Conservation (phyloP, 2,888 invertebrate species). For the Tachina fera region DNA sequence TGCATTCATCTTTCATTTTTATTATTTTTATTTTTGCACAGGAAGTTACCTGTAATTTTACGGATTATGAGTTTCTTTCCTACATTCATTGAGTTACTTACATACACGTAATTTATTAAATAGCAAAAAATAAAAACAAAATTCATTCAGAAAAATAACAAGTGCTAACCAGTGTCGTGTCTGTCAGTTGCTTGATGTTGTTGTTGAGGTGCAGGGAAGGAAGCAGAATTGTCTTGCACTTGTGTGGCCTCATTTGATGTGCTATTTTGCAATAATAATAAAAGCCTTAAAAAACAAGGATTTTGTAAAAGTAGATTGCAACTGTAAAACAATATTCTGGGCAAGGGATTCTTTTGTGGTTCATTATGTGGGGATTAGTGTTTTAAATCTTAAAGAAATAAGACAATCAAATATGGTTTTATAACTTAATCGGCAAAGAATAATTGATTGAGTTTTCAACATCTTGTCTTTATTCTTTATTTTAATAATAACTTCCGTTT, state of each 20-base stretch:
- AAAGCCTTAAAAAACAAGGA: conserved; percentile 30
- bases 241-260: conserved; percentile 70
- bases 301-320: conserved; percentile 34
- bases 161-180: conserved; percentile 49
- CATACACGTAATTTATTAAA: not conserved
- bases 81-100: conserved; percentile 24
- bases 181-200: conserved; percentile 28
- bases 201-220: not conserved
- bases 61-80: conserved; percentile 67
- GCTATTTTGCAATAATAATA: conserved; percentile 54
- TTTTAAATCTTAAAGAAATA: not conserved
- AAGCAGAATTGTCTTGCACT: conserved; percentile 56
- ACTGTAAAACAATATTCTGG: conserved; percentile 44
- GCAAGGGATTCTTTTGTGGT: conserved; percentile 55
- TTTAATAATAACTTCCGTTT: conserved; percentile 57
- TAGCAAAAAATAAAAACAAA: not conserved
- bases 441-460: conserved; percentile 28
- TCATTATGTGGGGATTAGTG: conserved; percentile 65
- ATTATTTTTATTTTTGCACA: conserved; percentile 55
- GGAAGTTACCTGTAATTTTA: conserved; percentile 71
- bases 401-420: conserved; percentile 20
- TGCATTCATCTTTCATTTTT: not conserved
- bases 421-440: conserved; percentile 50
- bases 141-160: conserved; percentile 59
- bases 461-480: conserved; percentile 16